These are phyloP conservation scores for Meriones psammophilus DNA, from an alignment of 2,797 vertebrate genomes.

Conservation along the genomic window DNA sequence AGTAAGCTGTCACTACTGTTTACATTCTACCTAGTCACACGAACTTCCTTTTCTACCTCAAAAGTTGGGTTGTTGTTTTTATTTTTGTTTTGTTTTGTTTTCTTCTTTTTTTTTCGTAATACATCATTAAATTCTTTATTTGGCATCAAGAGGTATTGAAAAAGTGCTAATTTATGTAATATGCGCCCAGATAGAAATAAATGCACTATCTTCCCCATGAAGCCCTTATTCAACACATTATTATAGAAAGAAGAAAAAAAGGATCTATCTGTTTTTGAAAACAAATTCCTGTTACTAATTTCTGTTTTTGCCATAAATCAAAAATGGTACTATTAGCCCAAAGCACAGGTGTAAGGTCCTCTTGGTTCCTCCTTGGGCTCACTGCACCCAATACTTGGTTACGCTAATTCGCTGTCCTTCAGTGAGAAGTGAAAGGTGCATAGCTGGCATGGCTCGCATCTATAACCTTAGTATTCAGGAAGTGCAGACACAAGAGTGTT, in stretches of 20 bases:
- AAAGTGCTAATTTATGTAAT: not conserved
- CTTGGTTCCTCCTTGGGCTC: not conserved
- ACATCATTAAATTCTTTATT: not conserved
- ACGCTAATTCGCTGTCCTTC: not conserved
- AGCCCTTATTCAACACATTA: not conserved
- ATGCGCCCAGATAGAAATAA: constrained; percentile 43
- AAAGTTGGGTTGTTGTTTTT: not conserved
- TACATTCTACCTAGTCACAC: not conserved
- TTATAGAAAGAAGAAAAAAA: not conserved
- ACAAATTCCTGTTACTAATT: not conserved
- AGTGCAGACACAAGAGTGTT: not conserved
- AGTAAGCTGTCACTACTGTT: constrained; percentile 19
- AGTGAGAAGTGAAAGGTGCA: not conserved
- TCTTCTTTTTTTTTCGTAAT: not conserved
- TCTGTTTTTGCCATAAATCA: constrained; percentile 23
- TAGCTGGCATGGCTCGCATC: not conserved
- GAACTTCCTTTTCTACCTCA: not conserved
- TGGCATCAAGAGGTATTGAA: not conserved
- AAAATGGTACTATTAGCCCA: constrained; percentile 20
- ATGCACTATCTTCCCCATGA: not conserved
- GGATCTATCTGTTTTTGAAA: not conserved
- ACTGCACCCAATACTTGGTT: not conserved
- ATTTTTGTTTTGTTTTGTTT: too few relatives aligned
- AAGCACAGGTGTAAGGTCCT: not conserved
- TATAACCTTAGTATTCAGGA: not conserved